phyloP scores from a whole-genome alignment of 2,888 invertebrate genomes.

The Synergus itoensis region DNA sequence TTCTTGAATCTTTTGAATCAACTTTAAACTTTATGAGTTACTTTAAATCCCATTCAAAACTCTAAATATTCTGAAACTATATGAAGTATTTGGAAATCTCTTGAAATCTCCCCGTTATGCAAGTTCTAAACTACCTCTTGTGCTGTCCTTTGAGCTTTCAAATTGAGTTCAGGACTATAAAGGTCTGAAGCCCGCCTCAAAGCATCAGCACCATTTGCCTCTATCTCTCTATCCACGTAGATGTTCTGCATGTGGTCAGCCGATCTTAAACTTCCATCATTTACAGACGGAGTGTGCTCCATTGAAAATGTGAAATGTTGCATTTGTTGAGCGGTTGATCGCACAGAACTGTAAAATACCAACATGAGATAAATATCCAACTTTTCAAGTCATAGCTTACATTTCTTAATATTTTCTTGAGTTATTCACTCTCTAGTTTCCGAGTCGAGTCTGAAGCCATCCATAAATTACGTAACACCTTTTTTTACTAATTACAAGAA shows the following conservation, averaged over 20 bases:
- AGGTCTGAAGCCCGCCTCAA: conserved; percentile 70
- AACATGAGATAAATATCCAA: not conserved
- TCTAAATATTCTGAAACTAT: too few species aligned
- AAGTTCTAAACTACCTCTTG: conserved; percentile 66
- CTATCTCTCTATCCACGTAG: conserved; percentile 63
- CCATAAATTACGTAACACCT: too few species aligned
- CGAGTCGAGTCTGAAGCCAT: too few species aligned
- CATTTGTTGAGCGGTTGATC: conserved; percentile 70
- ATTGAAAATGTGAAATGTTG: conserved; percentile 67
- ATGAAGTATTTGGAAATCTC: too few species aligned
- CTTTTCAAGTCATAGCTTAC: not conserved
- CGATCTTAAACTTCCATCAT: conserved; percentile 53
- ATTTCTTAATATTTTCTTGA: too few species aligned
- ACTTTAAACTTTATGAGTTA: too few species aligned
- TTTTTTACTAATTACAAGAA: too few species aligned
- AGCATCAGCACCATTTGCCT: conserved; percentile 54
- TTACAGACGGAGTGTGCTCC: conserved; percentile 50
- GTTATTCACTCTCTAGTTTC: too few species aligned
- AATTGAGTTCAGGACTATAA: conserved; percentile 74
- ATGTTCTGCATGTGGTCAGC: conserved; percentile 52
- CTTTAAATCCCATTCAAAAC: too few species aligned
- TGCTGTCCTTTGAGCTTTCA: conserved; percentile 74
- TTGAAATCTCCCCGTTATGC: not conserved
- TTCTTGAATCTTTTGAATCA: too few species aligned
- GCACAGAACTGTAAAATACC: conserved; percentile 64